Conservation (phyloP, 2,888 invertebrate genomes). For the Chydorus sphaericus region DNA sequence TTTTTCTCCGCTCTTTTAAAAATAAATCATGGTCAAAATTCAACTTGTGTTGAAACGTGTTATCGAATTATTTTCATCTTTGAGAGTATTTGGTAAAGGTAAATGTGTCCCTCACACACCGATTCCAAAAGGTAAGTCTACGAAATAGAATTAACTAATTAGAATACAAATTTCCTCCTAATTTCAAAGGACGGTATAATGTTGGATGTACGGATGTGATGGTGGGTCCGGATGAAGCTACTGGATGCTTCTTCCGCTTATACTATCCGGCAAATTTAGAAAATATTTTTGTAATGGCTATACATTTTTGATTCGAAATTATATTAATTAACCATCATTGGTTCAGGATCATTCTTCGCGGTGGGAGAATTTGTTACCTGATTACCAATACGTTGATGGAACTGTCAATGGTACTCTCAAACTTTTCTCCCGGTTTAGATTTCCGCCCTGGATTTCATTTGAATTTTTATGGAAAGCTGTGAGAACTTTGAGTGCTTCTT, state of each 20-base stretch:
- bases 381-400: constrained; percentile 38
- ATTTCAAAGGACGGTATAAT: constrained; percentile 34
- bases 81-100: no score
- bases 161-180: neutral
- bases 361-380: constrained; percentile 41
- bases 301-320: neutral
- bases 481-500: no score
- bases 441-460: no score
- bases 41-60: no score
- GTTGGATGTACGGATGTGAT: constrained; percentile 44
- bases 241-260: constrained; percentile 38
- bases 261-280: constrained; percentile 40
- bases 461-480: no score
- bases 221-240: constrained; percentile 27
- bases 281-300: constrained; percentile 33
- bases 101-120: no score
- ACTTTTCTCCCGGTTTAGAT: constrained; percentile 26
- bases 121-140: neutral
- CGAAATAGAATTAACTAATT: no score
- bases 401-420: constrained; percentile 33
- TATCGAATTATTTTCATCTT: no score
- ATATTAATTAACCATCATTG: constrained; percentile 11
- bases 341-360: constrained; percentile 31
- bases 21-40: no score
- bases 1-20: no score